Base-by-base conservation (phyloP, 2,797 vertebrate genomes). In the Tragopan temminckii region DNA sequence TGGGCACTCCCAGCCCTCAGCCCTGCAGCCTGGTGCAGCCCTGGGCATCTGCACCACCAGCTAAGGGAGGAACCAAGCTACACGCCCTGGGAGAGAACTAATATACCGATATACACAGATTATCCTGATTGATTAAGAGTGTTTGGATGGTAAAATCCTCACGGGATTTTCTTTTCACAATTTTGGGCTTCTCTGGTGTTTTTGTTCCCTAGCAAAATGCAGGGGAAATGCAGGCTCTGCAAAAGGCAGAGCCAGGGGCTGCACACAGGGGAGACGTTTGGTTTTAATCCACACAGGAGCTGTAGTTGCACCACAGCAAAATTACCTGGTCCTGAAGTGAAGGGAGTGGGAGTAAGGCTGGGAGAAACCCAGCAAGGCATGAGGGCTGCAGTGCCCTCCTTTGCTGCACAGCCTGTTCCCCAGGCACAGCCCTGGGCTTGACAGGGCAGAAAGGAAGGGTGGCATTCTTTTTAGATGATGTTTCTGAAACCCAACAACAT, bases 251-350 rank as follows among this genome's bases (percentile, higher is more conserved):
- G 42, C 40, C 8, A 13, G 4, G 53, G 53, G 55, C 69, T 64
- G 58, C 43, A 12, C 2, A 0, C 0, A 0, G 16, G 11, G 16
- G 57, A 10, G 36, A 19, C 18, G 42, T 23, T 7, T n/a, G 59
- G 64, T 52, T 2, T 71, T 76, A 63, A 48, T n/a, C 84, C 64
- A 16, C 29, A 31, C 13, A 52, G 43, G 6, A 79, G 14, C 24
- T 53, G 8, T 7, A 57, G 21, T 67, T 67, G 63, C 4, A 57
- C 21, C 21, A 33, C 5, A 11, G 5, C 50, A 79, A 81, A 72
- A 79, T 21, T 5, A 68, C 24, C 3, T 2, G 24, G 6, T 11
- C 36, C 38, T 46, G 46, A 61, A 75, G 4, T 27, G 78, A 69
- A 2, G 0, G 11, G 48, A 85, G 21, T 0, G 1, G 48, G 43